Evolutionary conservation across 2,797 vertebrate species (phyloP).

Genomic region (Sciurus vulgaris): DNA sequence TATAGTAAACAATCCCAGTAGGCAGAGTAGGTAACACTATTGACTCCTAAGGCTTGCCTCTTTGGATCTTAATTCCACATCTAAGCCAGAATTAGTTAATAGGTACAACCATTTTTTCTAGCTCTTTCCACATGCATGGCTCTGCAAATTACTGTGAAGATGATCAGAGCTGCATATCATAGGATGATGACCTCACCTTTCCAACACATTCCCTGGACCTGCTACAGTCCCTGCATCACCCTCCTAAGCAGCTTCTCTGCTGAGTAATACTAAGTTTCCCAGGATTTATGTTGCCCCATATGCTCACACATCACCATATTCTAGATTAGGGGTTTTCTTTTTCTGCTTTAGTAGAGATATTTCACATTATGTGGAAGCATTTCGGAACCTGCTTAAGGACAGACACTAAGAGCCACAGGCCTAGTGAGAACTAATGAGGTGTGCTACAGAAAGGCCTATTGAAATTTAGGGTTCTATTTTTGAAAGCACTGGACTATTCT

Average conservation of each 20-base stretch:
- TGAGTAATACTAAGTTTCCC: constrained; percentile 75
- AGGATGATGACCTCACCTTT: constrained; percentile 77
- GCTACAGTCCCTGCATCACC: not conserved
- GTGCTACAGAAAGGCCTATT: constrained; percentile 53
- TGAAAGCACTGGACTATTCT: constrained; percentile 60
- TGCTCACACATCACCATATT: not conserved
- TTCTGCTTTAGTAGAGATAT: not conserved
- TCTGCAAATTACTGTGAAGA: constrained; percentile 60
- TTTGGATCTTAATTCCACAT: not conserved
- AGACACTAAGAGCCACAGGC: not conserved
- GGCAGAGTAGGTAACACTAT: not conserved
- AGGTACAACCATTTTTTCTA: not conserved
- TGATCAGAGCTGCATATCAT: constrained; percentile 52
- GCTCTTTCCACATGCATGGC: not conserved
- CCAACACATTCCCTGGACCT: constrained; percentile 21
- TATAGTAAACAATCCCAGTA: not conserved
- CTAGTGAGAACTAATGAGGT: not conserved
- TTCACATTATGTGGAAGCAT: constrained; percentile 9
- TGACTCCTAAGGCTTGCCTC: constrained; percentile 2
- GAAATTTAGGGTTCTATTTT: constrained; percentile 67
- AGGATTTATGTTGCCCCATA: constrained; percentile 56
- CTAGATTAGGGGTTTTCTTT: constrained; percentile 30
- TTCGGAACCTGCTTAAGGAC: constrained; percentile 14
- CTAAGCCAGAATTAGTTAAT: not conserved
- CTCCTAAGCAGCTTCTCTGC: constrained; percentile 63